These are phyloP conservation scores for Garrulus glandarius DNA, from an alignment of 2,797 vertebrate species.

Conservation along the genomic window DNA sequence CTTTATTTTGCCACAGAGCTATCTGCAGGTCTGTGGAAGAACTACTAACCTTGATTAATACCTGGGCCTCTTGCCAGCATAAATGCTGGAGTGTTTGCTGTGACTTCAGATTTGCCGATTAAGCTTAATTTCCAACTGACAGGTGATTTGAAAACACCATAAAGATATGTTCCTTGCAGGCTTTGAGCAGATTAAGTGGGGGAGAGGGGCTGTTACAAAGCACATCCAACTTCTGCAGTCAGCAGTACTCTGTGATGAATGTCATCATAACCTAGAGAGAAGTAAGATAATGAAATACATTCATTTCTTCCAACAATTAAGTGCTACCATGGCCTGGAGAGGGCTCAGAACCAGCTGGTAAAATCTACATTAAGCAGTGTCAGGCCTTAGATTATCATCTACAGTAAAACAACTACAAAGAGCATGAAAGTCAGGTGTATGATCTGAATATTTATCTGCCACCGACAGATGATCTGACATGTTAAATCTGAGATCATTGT, in stretches of 20 bases:
- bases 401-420: neutral
- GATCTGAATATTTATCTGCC: neutral
- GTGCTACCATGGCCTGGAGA: neutral
- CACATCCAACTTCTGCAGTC: constrained; percentile 11
- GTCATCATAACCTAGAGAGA: constrained; percentile 19
- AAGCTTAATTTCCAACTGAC: constrained; percentile 30
- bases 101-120: constrained; percentile 46
- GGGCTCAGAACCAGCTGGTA: neutral
- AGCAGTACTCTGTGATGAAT: constrained; percentile 25
- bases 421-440: neutral
- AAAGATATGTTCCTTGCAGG: neutral
- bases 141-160: constrained; percentile 21
- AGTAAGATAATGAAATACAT: neutral
- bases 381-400: neutral
- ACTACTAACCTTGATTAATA: neutral
- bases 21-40: neutral
- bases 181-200: constrained; percentile 6
- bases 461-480: neutral
- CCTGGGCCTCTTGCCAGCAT: neutral
- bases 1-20: neutral
- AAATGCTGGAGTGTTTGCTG: constrained; percentile 11
- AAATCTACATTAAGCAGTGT: neutral
- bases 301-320: neutral
- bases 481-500: neutral
- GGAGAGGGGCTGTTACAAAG: neutral